Evolutionary conservation across 2,797 vertebrate species (phyloP), one percentile per base, ranked within the genome.

Genomic region (Scarus forsteni): DNA sequence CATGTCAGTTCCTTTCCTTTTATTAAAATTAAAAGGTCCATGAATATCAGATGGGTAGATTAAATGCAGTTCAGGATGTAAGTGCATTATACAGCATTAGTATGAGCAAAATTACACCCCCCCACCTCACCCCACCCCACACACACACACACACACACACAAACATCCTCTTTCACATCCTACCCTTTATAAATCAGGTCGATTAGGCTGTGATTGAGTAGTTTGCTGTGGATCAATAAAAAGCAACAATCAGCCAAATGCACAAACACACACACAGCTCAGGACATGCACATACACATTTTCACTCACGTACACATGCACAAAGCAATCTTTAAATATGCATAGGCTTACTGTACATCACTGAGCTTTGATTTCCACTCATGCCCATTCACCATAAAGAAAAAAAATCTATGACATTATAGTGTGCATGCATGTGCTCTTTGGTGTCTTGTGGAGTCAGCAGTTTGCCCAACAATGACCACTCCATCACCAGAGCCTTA

Each of bases 171-270:
- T 82, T 77, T 60, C 61, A 70, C 70, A 81, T 79, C 66, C 85
- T 86, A 74, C 63, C 67, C 81, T 78, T 87, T 85, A 87, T 86
- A 90, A 51, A 91, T 88, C 73, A 50, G 69, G 86, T 92, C 81
- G 71, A 89, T 92, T 86, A 86, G 69, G 58, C 38, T n/a, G 62
- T 64, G 48, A 92, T 88, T 83, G 87, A 92, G 88, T 84, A 46
- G 58, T 45, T 62, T 49, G 34, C 52, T 60, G 67, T 10, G 54
- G 75, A 88, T 92, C 89, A 38, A 90, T 92, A 69, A 77, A 83
- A 78, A 59, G 66, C 75, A 60, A 70, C 77, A 81, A 78, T 88
- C 79, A 66, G 70, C 69, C 56, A 81, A 88, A 88, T 84, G 81
- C 79, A 79, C 59, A 49, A 64, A 68, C 18, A 5, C 40, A 73